phyloP scores from a whole-genome alignment of 2,113 vertebrate species.

The Phrynosoma blainvillii region DNA sequence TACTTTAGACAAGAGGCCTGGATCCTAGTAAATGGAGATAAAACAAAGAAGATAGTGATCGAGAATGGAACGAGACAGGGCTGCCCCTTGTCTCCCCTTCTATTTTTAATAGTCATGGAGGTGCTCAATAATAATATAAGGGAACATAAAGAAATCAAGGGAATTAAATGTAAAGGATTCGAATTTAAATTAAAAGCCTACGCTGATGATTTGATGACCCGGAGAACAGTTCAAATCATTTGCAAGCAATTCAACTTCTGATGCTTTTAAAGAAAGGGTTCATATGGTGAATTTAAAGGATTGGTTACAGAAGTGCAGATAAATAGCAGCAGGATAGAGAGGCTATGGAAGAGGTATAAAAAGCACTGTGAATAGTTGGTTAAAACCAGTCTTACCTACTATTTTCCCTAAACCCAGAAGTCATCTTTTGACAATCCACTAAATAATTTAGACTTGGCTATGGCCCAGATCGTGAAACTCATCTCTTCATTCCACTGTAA shows the following conservation, averaged over 20 bases:
- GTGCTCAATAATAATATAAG: too few species aligned
- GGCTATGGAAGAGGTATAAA: not conserved
- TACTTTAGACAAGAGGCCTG: too few species aligned
- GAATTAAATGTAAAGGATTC: too few species aligned
- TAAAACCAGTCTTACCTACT: not conserved
- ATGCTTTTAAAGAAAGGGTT: not conserved
- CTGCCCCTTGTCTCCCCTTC: too few species aligned
- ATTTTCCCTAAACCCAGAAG: conserved; percentile 35
- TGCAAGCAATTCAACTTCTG: not conserved
- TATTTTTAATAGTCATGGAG: too few species aligned
- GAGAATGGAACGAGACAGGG: too few species aligned
- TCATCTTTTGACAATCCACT: conserved; percentile 8
- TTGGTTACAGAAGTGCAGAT: conserved; percentile 26
- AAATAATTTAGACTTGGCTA: conserved; percentile 28
- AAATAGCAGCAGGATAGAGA: not conserved
- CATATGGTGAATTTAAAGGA: not conserved
- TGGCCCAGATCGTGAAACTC: conserved; percentile 23
- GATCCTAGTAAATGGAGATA: too few species aligned
- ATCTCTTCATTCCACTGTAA: conserved; percentile 17
- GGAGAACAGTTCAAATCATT: too few species aligned
- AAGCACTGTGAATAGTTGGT: not conserved
- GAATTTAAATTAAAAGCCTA: too few species aligned
- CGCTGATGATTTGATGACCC: too few species aligned
- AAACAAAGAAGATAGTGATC: too few species aligned
- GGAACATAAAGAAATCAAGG: too few species aligned